Evolutionary conservation across 2,797 vertebrate genomes (phyloP), one percentile per base, ranked within the genome.

Genomic region (Holocentrus rufus): DNA sequence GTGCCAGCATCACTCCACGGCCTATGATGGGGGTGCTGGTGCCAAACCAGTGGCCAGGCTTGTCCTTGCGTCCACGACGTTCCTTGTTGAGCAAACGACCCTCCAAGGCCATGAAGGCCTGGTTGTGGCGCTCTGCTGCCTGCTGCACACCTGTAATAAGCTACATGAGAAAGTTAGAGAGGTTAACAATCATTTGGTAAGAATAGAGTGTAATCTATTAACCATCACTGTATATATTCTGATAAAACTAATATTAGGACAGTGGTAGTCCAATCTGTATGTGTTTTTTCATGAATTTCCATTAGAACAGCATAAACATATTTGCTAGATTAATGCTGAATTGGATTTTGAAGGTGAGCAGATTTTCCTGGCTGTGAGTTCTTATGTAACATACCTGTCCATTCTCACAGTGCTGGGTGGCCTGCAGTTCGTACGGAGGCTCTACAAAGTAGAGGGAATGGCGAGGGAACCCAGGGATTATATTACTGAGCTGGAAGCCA

Each of bases 401-500:
- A 2, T 95, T 98, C 91, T 99, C 98, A 90, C 96, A 97, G 3
- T 97, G 96, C 92, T 98, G 97, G 76, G 96, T 97, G 84, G 96
- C 95, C 57, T 96, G 95, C 79, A 99, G 84, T 85, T 99, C 98
- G 0, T 96, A 98, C 0, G 98, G 96, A 0, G 98, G 97, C 86
- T 98, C 95, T 86, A 99, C 97, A 72, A 99, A 99, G 82, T 98
- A 97, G 89, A 97, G 95, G 72, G 95, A 96, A 90, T 98, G 97
- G 89, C 97, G 95, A 65, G 97, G 98, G 90, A 99, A 99, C 72
- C 98, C 97, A 20, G 98, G 97, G 89, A 99, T 99, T 82, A 99
- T 99, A 93, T 99, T 99, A 91, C 97, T 99, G 66, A 99, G 96
- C 91, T 99, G 98, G 93, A 99, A 99, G 87, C 98, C 98, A 90